Percentiles rank a stretch among this genome's conserved stretches.
phyloP scores from a whole-genome alignment of 53 echinoderm and acorn worm genomes.

The Antedon mediterranea region DNA sequence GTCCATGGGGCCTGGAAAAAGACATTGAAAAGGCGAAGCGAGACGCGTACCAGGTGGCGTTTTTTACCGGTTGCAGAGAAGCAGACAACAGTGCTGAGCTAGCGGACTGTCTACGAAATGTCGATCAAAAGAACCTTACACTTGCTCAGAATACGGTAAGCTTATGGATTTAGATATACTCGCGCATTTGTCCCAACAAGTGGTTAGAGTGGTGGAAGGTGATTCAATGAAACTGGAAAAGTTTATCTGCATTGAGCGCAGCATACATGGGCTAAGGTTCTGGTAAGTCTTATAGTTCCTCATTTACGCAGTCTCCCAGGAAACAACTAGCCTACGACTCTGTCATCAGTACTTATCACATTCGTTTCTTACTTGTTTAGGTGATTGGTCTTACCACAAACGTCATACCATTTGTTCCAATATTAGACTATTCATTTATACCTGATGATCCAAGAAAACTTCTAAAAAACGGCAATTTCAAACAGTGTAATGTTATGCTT shows the following conservation, averaged over 20 bases:
- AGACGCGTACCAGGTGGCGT: slow-evolving; percentile 30
- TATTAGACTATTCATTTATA: slow-evolving; percentile 35
- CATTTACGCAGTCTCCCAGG: too few relatives aligned
- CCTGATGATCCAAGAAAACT: slow-evolving; percentile 14
- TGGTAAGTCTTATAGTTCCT: too few relatives aligned
- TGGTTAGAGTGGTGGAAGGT: too few relatives aligned
- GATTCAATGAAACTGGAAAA: too few relatives aligned
- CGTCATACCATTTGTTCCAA: slow-evolving; percentile 36
- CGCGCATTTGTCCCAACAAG: too few relatives aligned
- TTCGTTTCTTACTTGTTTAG: too few relatives aligned
- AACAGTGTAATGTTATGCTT: slow-evolving; percentile 28
- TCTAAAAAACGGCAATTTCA: slow-evolving; percentile 24
- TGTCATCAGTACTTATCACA: too few relatives aligned
- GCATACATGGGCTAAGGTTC: too few relatives aligned
- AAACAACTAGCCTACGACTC: too few relatives aligned
- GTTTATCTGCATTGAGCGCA: too few relatives aligned
- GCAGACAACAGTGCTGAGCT: slow-evolving; percentile 23
- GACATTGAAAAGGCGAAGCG: slow-evolving; percentile 26
- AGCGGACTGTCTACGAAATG: slow-evolving; percentile 27
- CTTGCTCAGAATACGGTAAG: slow-evolving; percentile 36
- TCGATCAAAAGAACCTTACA: slow-evolving; percentile 15
- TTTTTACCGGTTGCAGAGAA: slow-evolving; percentile 25
- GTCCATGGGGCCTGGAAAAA: slow-evolving; percentile 33
- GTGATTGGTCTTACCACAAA: slow-evolving; percentile 15
- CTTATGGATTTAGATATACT: not conserved